Base-by-base conservation (phyloP, 2,888 invertebrate species). In the Leptogaster cylindrica region DNA sequence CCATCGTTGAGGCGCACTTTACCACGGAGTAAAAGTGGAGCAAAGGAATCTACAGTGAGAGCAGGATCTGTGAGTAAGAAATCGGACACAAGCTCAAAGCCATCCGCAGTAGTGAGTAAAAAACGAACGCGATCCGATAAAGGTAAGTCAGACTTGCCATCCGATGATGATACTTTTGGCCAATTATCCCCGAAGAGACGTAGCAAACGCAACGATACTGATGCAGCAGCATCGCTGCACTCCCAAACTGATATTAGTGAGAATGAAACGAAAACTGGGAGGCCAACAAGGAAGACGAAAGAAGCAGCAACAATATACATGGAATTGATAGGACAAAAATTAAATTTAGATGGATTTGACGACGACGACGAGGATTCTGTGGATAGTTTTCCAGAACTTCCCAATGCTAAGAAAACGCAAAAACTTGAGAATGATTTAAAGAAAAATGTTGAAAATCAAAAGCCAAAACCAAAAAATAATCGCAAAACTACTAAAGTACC, bases 251-350 rank as follows among this genome's bases (percentile, higher is more conserved):
- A 74, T 68, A 48, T 55, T 7, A 64, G 66, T 50, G 73, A 75
- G 71, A 70, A 65, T 68, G 73, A 72, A 69, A 67, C 63, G 14
- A 36, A 72, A 61, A 67, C 70, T 28, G 50, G 71, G 67, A 74
- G 89, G 39, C 89, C 88, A 0, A 83, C 86, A 7, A 82, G 90
- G 31, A 90, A 89, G 78, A 89, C 89, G 0, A 91, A 90, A 77
- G 89, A 89, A 79, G 89, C 89, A 20, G 90, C 90, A 1, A 85
- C 89, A 5, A 85, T 89, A 65, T 89, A 89, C 72, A 88, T 90
- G 87, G 89, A 89, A 74, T 85, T 90, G 70, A 82, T 90, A 51
- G 88, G 88, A 2, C 86, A 88, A 72, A 89, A 89, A 76, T 80
- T 90, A 58, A 86, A 87, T 16, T 83, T 86, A 71, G 86, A 86